phyloP scores from a whole-genome alignment of 2,113 vertebrate genomes.

The Chaetops frenatus region DNA sequence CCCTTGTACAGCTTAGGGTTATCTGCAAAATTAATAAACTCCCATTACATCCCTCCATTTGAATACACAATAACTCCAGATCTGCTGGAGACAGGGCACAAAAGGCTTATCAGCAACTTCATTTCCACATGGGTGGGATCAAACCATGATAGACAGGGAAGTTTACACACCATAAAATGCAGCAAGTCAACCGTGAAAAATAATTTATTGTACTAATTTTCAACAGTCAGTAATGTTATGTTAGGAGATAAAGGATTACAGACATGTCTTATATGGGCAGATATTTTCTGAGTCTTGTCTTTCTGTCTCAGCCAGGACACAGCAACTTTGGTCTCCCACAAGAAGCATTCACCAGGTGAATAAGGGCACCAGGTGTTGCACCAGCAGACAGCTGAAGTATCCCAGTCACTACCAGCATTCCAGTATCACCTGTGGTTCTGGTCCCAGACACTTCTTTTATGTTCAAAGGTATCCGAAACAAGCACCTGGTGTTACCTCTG shows the following conservation, averaged over 20 bases:
- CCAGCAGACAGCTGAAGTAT: background rate
- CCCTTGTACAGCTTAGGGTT: background rate
- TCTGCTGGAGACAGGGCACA: background rate
- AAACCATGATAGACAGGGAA: background rate
- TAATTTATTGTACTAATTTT: conserved; percentile 10
- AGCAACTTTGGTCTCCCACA: background rate
- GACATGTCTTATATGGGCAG: background rate
- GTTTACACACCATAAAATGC: background rate
- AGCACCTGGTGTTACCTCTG: background rate
- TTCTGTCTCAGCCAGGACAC: background rate
- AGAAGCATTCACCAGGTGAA: background rate
- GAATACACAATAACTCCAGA: background rate
- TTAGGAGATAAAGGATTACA: background rate
- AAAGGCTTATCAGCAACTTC: background rate
- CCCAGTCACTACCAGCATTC: background rate
- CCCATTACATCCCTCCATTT: background rate
- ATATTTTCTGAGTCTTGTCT: background rate
- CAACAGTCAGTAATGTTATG: background rate
- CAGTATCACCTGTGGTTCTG: background rate
- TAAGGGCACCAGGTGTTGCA: background rate
- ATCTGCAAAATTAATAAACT: background rate
- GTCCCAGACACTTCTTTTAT: background rate
- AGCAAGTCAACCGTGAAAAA: background rate
- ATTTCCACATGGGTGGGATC: background rate
- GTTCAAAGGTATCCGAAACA: background rate